Conservation (phyloP, 2,888 invertebrate genomes). For the Acheta domesticus region DNA sequence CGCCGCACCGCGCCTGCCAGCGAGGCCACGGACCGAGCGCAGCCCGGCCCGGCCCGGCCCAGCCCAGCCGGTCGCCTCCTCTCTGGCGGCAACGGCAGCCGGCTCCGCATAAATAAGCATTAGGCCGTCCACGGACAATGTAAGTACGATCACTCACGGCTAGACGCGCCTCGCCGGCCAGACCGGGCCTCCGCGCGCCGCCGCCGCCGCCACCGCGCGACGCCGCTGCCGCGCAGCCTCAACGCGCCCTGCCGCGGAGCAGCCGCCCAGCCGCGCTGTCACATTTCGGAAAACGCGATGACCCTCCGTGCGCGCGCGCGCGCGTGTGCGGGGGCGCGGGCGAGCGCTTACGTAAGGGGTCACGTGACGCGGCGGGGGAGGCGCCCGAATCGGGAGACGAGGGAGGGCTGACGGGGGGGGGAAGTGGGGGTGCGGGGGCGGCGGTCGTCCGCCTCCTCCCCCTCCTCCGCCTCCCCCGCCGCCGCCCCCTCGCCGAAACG, state of each 20-base stretch:
- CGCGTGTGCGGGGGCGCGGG: not conserved
- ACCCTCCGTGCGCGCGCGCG: not conserved
- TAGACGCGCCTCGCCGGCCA: not conserved
- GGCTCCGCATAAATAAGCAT: not conserved
- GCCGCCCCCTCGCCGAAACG: not conserved
- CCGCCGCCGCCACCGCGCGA: not conserved
- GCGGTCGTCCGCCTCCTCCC: not conserved
- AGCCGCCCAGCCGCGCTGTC: not conserved
- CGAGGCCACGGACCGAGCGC: not conserved
- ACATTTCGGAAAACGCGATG: not conserved
- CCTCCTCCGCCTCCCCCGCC: not conserved
- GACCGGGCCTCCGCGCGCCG: not conserved
- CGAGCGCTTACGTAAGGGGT: not conserved
- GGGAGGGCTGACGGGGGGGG: not conserved
- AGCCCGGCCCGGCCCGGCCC: not conserved
- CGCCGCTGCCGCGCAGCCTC: not conserved
- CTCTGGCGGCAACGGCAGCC: not conserved
- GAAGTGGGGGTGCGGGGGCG: not conserved
- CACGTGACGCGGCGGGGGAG: not conserved
- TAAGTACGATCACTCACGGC: slow-evolving; percentile 1
- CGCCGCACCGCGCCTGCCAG: not conserved
- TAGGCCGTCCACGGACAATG: slow-evolving; percentile 18
- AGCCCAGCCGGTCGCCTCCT: not conserved
- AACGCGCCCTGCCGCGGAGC: not conserved
- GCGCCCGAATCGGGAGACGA: not conserved